Base-by-base conservation (phyloP, 64 coral and sea anemone species). In the Trachythela sp. region DNA sequence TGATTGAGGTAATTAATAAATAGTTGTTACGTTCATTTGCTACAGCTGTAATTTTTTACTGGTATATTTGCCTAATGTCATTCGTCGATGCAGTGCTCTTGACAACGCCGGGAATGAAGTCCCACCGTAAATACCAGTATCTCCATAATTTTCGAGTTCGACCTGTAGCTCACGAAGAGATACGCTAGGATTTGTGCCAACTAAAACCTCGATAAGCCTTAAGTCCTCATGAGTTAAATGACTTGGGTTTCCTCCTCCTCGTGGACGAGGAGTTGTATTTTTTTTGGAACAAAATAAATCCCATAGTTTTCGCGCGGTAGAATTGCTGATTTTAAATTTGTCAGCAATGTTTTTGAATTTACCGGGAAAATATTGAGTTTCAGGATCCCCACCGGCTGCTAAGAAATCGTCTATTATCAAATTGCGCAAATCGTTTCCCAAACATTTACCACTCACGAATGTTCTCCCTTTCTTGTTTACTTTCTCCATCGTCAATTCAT, bases 301-400 rank as follows among this genome's bases (percentile, higher is more conserved):
- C 85, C 85, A 86, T 26, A 30, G n/a, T 54, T 48, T 50, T 54
- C 41, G 22, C 13, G 41, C 85, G 24, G 42, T 49, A n/a, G 36
- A 35, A 30, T 48, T 18, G 17, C 48, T 51, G 24, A 86, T 40
- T 48, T 40, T 40, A 86, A 48, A 48, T 40, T 32, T 35, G 85
- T 33, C n/a, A 51, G 85, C 85, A 48, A 86, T 54, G 15, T 50
- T 30, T 24, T 48, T 86, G 48, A 86, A 86, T 48, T 52, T 86
- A 32, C 85, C 85, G 1, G 39, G 39, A 48, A 86, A 86, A 22
- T 22, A 86, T 48, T 40, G 35, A 48, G 85, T 54, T 22, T 2
- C n/a, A 54, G 41, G 36, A 54, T 52, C 85, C 27, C 85, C 48
- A 17, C 85, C 85, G 48, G 35, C 41, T 86, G 39, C 85, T 86